These are phyloP conservation scores for Eulemur coronatus DNA, from an alignment of 2,797 vertebrate genomes.

Conservation along the genomic window DNA sequence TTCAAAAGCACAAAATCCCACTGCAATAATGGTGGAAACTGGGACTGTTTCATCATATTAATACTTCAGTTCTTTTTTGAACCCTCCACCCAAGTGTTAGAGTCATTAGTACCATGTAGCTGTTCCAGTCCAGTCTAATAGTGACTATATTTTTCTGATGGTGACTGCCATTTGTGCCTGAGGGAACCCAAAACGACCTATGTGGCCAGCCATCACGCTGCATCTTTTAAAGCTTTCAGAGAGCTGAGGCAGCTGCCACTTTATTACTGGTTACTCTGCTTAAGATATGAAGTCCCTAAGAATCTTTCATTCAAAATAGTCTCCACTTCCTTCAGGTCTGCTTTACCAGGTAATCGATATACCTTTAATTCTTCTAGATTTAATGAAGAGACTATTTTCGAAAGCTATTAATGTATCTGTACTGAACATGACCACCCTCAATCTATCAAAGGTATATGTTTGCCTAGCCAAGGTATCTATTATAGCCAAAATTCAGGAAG, in stretches of 20 bases:
- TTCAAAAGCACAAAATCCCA: not conserved
- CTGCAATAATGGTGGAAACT: not conserved
- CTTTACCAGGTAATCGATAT: not conserved
- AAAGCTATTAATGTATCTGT: not conserved
- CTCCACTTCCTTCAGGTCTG: not conserved
- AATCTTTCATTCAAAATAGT: not conserved
- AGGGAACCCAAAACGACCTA: not conserved
- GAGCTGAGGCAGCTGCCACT: not conserved
- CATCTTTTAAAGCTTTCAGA: not conserved
- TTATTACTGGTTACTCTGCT: not conserved
- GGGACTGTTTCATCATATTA: not conserved
- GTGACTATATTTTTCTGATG: not conserved
- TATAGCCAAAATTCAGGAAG: not conserved
- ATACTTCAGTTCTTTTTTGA: not conserved
- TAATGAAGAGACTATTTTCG: not conserved
- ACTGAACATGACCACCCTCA: not conserved
- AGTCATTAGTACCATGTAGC: not conserved
- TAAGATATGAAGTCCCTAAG: not conserved
- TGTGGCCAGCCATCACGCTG: not conserved
- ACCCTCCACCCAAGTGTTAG: not conserved
- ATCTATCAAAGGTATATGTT: not conserved
- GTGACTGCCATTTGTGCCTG: not conserved
- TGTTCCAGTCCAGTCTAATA: not conserved
- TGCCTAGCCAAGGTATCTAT: not conserved
- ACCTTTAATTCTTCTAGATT: not conserved